phyloP scores from a whole-genome alignment of 2,888 invertebrate species.

The Drosophila monieri region DNA sequence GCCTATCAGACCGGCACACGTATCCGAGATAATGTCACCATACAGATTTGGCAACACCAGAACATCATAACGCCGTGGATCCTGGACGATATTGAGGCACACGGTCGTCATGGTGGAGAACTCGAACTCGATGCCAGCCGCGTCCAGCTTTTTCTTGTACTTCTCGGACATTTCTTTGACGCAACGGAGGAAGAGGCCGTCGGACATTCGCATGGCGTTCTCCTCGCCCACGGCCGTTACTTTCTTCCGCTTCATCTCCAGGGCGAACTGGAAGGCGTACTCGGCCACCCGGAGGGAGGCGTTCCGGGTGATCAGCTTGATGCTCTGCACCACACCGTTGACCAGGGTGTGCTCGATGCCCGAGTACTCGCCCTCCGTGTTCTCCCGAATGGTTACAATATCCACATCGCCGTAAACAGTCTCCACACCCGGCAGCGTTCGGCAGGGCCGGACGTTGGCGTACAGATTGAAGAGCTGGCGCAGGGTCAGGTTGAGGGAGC shows the following conservation, averaged over 20 bases:
- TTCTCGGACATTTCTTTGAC: conserved; percentile 96
- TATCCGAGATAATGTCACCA: conserved; percentile 98
- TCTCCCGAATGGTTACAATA: conserved; percentile 98
- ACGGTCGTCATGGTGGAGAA: conserved; percentile 99
- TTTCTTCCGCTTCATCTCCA: conserved; percentile 93
- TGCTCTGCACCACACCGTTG: conserved; percentile 99
- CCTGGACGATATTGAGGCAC: conserved; percentile 98
- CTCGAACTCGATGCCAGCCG: conserved; percentile 92
- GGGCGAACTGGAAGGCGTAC: conserved; percentile 97
- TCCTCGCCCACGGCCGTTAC: conserved; percentile 99
- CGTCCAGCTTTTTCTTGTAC: conserved; percentile 86
- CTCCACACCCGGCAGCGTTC: conserved; percentile 95
- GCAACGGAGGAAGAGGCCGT: conserved; percentile 97
- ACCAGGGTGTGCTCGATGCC: conserved; percentile 99
- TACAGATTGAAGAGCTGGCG: conserved; percentile 98
- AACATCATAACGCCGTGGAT: conserved; percentile 97
- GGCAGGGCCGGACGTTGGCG: conserved; percentile 98
- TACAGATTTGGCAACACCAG: conserved; percentile 99
- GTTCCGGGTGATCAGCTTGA: conserved; percentile 98
- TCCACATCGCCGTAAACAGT: conserved; percentile 98
- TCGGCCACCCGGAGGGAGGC: conserved; percentile 97
- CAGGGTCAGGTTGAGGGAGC: conserved; percentile 98
- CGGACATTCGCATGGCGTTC: conserved; percentile 99
- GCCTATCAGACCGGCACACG: conserved; percentile 98
- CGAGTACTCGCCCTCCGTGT: conserved; percentile 99